phyloP scores from a whole-genome alignment of 2,888 invertebrate genomes.

The Aethes cnicana region DNA sequence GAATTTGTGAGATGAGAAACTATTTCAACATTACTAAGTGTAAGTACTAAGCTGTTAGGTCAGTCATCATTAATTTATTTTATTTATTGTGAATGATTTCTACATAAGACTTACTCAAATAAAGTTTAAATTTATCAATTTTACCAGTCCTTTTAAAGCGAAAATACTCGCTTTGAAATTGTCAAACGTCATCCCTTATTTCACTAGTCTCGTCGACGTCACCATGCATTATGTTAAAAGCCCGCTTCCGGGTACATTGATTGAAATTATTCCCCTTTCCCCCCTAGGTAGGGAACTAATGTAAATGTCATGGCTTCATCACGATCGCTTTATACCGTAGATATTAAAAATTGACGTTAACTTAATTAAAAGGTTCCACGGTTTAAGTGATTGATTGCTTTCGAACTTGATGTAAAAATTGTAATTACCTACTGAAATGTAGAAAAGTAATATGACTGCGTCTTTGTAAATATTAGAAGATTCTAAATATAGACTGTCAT shows the following conservation, averaged over 20 bases:
- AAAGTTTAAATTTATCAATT: not conserved
- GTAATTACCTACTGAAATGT: too few relatives aligned
- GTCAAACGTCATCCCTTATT: constrained; percentile 4
- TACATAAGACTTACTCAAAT: too few relatives aligned
- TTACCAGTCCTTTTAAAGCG: not conserved
- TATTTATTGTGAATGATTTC: too few relatives aligned
- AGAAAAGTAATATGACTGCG: too few relatives aligned
- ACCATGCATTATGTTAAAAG: constrained; percentile 19
- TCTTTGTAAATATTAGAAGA: too few relatives aligned
- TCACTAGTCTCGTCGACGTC: not conserved
- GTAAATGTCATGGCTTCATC: not conserved
- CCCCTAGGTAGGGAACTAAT: constrained; percentile 7
- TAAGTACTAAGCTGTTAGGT: too few relatives aligned
- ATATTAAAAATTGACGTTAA: constrained; percentile 7
- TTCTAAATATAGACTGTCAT: too few relatives aligned
- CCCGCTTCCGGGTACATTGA: constrained; percentile 4
- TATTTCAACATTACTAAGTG: too few relatives aligned
- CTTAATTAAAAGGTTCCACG: constrained; percentile 8
- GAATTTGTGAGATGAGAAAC: too few relatives aligned
- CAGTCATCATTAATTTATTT: too few relatives aligned
- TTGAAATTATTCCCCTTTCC: constrained; percentile 6
- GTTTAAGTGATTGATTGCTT: constrained; percentile 17
- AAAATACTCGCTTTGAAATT: constrained; percentile 6
- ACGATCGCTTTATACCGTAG: not conserved
- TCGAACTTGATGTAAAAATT: too few relatives aligned